Evolutionary conservation across 2,797 vertebrate species (phyloP).

Genomic region (Falco cherrug): DNA sequence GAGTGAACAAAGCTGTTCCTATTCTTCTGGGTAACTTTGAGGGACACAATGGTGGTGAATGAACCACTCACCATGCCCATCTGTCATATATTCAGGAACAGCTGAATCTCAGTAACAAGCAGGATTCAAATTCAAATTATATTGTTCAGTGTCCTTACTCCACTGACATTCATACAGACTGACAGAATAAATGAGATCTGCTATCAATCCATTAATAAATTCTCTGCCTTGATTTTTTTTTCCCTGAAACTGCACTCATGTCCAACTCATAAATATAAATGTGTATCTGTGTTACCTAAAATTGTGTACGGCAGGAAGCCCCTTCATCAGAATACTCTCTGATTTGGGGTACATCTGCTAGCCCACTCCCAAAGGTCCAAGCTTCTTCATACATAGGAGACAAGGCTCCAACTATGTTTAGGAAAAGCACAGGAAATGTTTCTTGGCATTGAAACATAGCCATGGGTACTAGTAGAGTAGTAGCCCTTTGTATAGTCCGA

Average conservation of each 20-base stretch:
- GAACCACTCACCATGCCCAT: not conserved
- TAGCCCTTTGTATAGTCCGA: not conserved
- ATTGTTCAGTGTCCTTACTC: not conserved
- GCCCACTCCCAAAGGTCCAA: not conserved
- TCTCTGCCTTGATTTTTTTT: not conserved
- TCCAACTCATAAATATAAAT: not conserved
- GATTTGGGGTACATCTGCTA: not conserved
- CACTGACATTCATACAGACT: not conserved
- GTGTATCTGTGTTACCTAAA: not conserved
- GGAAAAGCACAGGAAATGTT: not conserved
- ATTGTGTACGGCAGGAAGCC: not conserved
- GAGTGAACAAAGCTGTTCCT: not conserved
- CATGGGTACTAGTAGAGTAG: not conserved
- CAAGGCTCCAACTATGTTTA: not conserved
- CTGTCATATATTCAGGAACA: constrained; percentile 7
- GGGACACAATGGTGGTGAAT: not conserved
- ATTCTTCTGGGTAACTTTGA: not conserved
- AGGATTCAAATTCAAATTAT: not conserved
- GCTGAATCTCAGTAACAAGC: constrained; percentile 3
- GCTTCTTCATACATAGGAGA: not conserved
- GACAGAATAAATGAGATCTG: not conserved
- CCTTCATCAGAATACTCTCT: not conserved
- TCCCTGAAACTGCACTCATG: not conserved
- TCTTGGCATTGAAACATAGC: not conserved
- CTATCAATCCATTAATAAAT: not conserved